Base-by-base conservation (phyloP, 2,888 invertebrate species). In the Ceratothoa steindachneri region DNA sequence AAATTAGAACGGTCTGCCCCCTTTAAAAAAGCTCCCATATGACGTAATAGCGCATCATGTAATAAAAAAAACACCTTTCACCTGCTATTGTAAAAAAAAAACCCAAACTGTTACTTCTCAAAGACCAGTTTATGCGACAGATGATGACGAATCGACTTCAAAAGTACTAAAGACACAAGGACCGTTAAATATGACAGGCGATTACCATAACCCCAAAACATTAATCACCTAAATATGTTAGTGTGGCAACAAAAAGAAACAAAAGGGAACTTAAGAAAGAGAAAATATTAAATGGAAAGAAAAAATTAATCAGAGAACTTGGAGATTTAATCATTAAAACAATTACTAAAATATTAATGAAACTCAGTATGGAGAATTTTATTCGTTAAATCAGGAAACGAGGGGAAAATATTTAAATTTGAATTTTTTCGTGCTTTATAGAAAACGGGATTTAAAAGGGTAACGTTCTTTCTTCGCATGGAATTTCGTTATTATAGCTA, bases 261-360 rank as follows among this genome's bases (percentile, higher is more conserved):
- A 41, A 41, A 41, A 41, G 15, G 41, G 5, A 41, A 41, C 5
- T 5, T 5, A 41, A 41, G 41, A 41, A 41, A 41, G 15, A 41
- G 5, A 15, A 41, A 41, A 9, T 15, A 41, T 41, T 41, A 41
- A 9, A 41, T 41, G 15, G 5, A 41, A 9, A 41, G 5, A 41
- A 41, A 9, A 41, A 9, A 41, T 41, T 9, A 9, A 41, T 60
- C 22, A 2, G 24, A 1, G 3, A n/a, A 1, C 60, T 12, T n/a
- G 12, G 60, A 24, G 60, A 22, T 24, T 60, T 24, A 60, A 60
- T 60, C n/a, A 60, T 60, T 60, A 60, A 60, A 60, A 60, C 60
- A 60, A 60, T 22, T 60, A 60, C n/a, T 24, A 60, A 60, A 60
- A 60, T 60, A 60, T 60, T 60, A 60, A 60, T 60, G 60, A 60